Evolutionary conservation across 2,888 invertebrate species (phyloP), one percentile per base, ranked within the genome.

Genomic region (Conistra vaccinii): DNA sequence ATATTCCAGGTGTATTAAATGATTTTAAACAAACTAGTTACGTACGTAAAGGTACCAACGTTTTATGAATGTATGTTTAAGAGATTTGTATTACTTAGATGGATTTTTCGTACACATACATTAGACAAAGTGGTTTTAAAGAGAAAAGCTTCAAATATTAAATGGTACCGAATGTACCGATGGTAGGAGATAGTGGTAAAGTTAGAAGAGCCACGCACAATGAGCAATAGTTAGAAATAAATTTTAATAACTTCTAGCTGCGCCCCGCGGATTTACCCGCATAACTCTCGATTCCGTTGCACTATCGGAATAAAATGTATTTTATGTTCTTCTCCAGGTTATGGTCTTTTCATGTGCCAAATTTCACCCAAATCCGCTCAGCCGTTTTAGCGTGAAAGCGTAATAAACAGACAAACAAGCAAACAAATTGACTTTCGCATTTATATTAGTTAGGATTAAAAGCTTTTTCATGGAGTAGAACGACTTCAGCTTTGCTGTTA

Each of bases 21-120:
- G 26, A 60, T 23, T 62, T 20, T 45, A 51, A 39, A 62, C 20
- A 26, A 55, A 55, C 2, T 67, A 55, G 35, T 12, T 66, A n/a
- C 14, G 17, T 14, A 61, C 42, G 55, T 17, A 72, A 20, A 53
- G 55, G n/a, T 20, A 48, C 0, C 63, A 53, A 42, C 45, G 51
- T 75, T 58, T 53, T 62, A 61, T 35, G 63, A 58, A 39, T 3
- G 12, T 45, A 23, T 29, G 29, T 26, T 55, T 26, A 5, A 1
- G 14, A 55, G 14, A 45, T 62, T 63, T 72, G 58, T 63, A 45
- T 67, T 39, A 39, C 12, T 39, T 42, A 0, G 1, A 55, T 58
- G 23, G 20, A 45, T 73, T 80, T 12, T n/a, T 51, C 35, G 32
- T 32, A 14, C 51, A 65, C 14, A 42, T 48, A 32, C 17, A 48